These are phyloP conservation scores for Tetramorium simillimum DNA, from an alignment of 1,140 invertebrate species.

Conservation along the genomic window DNA sequence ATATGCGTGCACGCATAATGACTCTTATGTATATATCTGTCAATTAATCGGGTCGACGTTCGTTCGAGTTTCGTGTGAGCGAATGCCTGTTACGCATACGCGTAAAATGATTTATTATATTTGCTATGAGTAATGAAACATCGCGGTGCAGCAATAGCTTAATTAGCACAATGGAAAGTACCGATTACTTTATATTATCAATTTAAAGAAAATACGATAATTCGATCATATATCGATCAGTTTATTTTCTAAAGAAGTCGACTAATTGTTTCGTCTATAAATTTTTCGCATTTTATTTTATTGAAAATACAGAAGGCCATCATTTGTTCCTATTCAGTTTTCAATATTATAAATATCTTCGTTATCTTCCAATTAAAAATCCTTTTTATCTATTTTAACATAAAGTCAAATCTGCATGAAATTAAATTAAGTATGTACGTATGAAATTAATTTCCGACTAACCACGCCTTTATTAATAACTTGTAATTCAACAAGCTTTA, in stretches of 20 bases:
- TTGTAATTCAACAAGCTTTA: background rate
- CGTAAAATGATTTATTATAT: conserved; percentile 39
- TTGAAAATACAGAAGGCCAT: background rate
- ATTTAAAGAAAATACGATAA: background rate
- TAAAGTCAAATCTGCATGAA: background rate
- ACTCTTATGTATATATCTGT: conserved; percentile 50
- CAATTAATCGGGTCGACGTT: conserved; percentile 45
- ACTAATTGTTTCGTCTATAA: background rate
- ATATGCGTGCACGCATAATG: conserved; percentile 35
- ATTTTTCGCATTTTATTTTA: background rate
- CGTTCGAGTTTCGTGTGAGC: background rate
- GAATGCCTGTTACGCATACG: background rate
- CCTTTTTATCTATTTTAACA: background rate
- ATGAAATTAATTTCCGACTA: background rate
- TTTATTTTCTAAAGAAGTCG: background rate
- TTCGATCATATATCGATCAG: background rate
- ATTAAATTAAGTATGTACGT: background rate
- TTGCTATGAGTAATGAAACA: conserved; percentile 13
- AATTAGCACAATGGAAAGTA: background rate
- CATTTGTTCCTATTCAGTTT: background rate
- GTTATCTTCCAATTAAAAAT: conserved; percentile 8
- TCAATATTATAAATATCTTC: background rate
- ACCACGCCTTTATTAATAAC: background rate
- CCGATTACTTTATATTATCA: background rate
- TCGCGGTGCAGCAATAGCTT: conserved; percentile 18